These are phyloP conservation scores for Bugula neritina DNA, from an alignment of 2,888 invertebrate species.

Conservation along the genomic window DNA sequence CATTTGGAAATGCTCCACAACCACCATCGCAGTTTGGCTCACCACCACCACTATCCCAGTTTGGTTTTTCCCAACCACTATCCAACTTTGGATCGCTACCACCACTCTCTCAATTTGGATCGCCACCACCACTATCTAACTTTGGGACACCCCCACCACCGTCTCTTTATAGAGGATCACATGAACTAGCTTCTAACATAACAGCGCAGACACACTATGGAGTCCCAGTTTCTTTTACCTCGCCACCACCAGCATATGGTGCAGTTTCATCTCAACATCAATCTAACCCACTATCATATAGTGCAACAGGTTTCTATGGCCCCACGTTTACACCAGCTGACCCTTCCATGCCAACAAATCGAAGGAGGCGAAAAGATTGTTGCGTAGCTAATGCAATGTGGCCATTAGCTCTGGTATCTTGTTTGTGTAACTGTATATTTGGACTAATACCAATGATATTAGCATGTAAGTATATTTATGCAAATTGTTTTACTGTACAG, in stretches of 20 bases:
- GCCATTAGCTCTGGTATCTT: background rate
- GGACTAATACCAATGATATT: background rate
- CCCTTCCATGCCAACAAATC: background rate
- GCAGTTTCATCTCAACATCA: background rate
- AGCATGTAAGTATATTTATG: background rate
- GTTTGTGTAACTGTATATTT: background rate
- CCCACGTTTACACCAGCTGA: background rate
- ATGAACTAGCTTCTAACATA: no score
- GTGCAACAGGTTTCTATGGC: background rate
- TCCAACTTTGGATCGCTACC: background rate
- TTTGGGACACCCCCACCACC: background rate
- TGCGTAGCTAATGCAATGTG: background rate
- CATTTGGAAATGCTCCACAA: no score
- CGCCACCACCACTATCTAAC: background rate
- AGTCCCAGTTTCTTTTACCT: no score
- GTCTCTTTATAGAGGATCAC: no score
- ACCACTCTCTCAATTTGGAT: background rate
- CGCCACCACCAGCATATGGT: background rate
- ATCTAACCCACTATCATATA: background rate
- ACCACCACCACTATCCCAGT: background rate
- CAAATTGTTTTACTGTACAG: no score
- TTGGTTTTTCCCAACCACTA: background rate
- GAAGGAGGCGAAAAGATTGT: no score
- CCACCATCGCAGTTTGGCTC: background rate
- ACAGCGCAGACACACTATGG: background rate